These are phyloP conservation scores for Erethizon dorsatum DNA, from an alignment of 2,797 vertebrate species.

Conservation along the genomic window DNA sequence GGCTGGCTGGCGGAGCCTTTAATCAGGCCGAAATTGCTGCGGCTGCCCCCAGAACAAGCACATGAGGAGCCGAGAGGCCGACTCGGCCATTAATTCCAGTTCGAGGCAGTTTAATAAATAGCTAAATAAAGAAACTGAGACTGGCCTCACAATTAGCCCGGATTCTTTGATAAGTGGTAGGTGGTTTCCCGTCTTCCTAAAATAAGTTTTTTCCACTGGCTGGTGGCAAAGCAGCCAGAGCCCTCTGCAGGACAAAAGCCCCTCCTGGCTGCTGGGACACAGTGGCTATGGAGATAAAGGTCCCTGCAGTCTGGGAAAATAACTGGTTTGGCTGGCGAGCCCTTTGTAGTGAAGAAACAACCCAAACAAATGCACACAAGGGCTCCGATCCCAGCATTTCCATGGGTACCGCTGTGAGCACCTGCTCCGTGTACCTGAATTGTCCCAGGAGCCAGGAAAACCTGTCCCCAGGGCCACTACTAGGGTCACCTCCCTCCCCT, in stretches of 20 bases:
- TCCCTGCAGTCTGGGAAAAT: background rate
- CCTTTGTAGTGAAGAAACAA: background rate
- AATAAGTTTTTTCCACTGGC: slow-evolving; percentile 75
- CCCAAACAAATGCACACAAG: background rate
- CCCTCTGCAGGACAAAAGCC: slow-evolving; percentile 52
- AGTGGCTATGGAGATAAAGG: slow-evolving; percentile 28
- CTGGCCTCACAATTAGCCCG: slow-evolving; percentile 70
- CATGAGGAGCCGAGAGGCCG: slow-evolving; percentile 13
- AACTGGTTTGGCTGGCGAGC: slow-evolving; percentile 16
- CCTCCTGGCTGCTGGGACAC: slow-evolving; percentile 19
- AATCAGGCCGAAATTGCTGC: slow-evolving; percentile 78
- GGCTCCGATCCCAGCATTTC: accelerated
- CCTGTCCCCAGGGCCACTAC: background rate
- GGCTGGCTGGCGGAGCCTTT: slow-evolving; percentile 75
- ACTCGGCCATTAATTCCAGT: slow-evolving; percentile 73
- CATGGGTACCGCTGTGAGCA: background rate
- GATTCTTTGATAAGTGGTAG: slow-evolving; percentile 77
- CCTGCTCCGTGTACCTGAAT: background rate
- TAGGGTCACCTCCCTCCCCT: accelerated
- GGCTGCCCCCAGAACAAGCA: slow-evolving; percentile 28
- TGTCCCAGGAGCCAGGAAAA: accelerated
- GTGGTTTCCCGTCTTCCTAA: slow-evolving; percentile 81
- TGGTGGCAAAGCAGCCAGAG: background rate
- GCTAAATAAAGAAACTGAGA: slow-evolving; percentile 80
- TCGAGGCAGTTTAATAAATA: slow-evolving; percentile 82